Evolutionary conservation across 2,113 vertebrate genomes (phyloP), one percentile per base, ranked within the genome.

Genomic region (Numenius arquata): DNA sequence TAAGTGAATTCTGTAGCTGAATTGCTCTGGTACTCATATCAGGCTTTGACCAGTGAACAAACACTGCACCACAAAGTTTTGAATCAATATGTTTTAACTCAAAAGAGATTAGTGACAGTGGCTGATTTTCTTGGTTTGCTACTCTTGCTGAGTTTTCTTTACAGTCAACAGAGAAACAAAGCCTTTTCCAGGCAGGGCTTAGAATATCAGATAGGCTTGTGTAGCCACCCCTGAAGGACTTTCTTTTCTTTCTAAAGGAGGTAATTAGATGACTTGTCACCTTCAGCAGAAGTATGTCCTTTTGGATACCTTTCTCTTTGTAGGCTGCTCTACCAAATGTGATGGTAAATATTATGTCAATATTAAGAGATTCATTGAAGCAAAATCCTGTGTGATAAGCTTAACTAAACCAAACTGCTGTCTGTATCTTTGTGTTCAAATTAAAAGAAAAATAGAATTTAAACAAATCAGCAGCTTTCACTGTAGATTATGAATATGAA

Each of bases 51-150:
- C 36, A 62, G 16, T 68, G 74, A 91, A 67, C n/a, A 82, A 91
- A 75, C 9, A 40, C 9, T 67, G n/a, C 36, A 72, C 15, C 36
- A 58, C 16, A 34, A 43, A n/a, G 13, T 87, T 94, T 85, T 85
- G n/a, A 88, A 89, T 85, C 65, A 41, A 48, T 75, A 58, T 40
- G 15, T 53, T 89, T 88, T 79, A 89, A 73, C 40, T 91, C 70
- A 65, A 78, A 85, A 62, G 21, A 75, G 58, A 85, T 87, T 87
- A 91, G 89, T 83, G 70, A 94, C 66, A 91, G 77, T 62, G 34
- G 7, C n/a, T 78, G 63, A 5, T 82, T 93, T 85, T 93, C 91
- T 66, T 89, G 52, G 32, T 95, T 97, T 93, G 36, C 45, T 93
- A n/a, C 30, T 85, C 34, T 81, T 2, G 1, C 14, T 32, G 41